A percentile compares a stretch with the other conserved stretches of the same genome.
phyloP scores from a whole-genome alignment of 2,888 invertebrate genomes.

The Hirtodrosophila cameraria region DNA sequence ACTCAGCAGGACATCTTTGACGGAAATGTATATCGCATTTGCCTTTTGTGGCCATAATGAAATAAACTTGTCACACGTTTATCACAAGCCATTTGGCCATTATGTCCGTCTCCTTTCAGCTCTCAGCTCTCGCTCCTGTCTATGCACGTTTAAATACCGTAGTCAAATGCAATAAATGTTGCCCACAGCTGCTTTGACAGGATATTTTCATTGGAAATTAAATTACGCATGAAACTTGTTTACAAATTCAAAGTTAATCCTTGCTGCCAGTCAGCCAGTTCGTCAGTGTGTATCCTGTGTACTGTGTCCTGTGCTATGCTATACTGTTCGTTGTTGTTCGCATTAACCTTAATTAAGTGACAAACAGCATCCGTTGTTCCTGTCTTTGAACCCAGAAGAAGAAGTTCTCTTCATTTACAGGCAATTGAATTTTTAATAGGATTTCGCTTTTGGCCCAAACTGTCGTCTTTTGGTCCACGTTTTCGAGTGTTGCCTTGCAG shows the following conservation, averaged over 20 bases:
- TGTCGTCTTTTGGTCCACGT: conserved; percentile 20
- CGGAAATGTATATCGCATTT: conserved; percentile 42
- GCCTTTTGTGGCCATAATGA: conserved; percentile 54
- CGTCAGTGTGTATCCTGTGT: conserved; percentile 4
- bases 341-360: conserved; percentile 80
- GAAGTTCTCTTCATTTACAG: conserved; percentile 69
- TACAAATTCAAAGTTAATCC: conserved; percentile 72
- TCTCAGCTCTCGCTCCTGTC: too few species aligned
- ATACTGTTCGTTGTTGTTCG: conserved; percentile 46
- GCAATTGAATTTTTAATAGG: conserved; percentile 79
- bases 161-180: conserved; percentile 58
- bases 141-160: conserved; percentile 16
- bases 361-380: conserved; percentile 61
- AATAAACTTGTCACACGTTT: conserved; percentile 66
- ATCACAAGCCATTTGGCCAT: conserved; percentile 32
- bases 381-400: conserved; percentile 21
- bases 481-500: conserved; percentile 23
- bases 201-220: conserved; percentile 68
- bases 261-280: conserved; percentile 39
- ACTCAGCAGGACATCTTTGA: conserved; percentile 16
- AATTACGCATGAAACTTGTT: conserved; percentile 78
- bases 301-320: conserved; percentile 1
- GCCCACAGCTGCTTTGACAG: conserved; percentile 44
- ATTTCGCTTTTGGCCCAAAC: conserved; percentile 51
- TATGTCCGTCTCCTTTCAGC: conserved; percentile 5